These are phyloP conservation scores for Crossaster papposus DNA, from an alignment of 53 echinoderm and acorn worm genomes.

Conservation along the genomic window DNA sequence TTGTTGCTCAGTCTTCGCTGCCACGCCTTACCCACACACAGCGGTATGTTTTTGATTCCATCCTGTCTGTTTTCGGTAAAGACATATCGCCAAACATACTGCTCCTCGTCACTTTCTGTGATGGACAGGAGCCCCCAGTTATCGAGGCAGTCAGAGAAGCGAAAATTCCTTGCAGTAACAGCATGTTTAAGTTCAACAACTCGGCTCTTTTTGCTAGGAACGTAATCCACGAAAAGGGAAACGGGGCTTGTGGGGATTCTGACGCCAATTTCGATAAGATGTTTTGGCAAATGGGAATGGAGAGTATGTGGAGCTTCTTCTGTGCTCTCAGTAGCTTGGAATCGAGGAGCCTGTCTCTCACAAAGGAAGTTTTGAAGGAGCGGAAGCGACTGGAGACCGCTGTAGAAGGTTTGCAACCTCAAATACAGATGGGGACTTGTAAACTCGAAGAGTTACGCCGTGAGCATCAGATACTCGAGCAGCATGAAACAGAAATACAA, in stretches of 20 bases:
- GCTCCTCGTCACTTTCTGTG: constrained; percentile 68
- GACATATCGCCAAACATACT: constrained; percentile 71
- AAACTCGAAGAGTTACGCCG: constrained; percentile 63
- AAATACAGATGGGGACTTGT: constrained; percentile 57
- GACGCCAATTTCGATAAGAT: constrained; percentile 34
- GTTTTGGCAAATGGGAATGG: constrained; percentile 69
- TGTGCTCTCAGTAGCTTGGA: constrained; percentile 30
- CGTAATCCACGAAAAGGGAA: neutral
- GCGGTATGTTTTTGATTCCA: constrained; percentile 67
- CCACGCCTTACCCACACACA: constrained; percentile 69
- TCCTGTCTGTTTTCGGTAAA: constrained; percentile 70
- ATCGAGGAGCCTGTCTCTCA: constrained; percentile 61
- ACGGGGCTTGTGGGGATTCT: neutral
- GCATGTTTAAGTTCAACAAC: constrained; percentile 73
- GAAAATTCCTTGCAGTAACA: constrained; percentile 53
- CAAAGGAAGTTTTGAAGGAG: constrained; percentile 69
- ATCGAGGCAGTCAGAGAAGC: constrained; percentile 62
- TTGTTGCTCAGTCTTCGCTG: constrained; percentile 67
- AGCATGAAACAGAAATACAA: constrained; percentile 64
- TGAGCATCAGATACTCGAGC: constrained; percentile 57
- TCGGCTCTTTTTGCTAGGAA: constrained; percentile 69
- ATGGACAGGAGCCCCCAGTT: constrained; percentile 71
- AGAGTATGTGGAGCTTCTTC: constrained; percentile 63
- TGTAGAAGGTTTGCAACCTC: constrained; percentile 63
- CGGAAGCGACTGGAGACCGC: constrained; percentile 60